phyloP scores from a whole-genome alignment of 2,797 vertebrate species.

The Picus viridis region DNA sequence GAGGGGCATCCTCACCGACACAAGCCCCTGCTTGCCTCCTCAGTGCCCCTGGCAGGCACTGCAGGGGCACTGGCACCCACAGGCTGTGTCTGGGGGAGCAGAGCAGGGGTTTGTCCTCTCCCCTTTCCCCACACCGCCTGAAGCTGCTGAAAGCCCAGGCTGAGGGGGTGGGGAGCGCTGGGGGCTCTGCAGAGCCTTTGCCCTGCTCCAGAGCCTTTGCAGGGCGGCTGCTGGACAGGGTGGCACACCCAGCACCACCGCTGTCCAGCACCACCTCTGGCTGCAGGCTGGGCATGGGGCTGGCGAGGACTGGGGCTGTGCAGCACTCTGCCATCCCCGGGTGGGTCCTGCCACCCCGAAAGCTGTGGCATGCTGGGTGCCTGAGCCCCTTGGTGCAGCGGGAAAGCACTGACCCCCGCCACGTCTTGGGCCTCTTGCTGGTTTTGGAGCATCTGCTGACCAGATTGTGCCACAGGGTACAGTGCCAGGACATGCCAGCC shows the following conservation, averaged over 20 bases:
- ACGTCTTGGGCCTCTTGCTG: background rate
- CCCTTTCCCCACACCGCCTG: constrained; percentile 39
- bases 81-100: background rate
- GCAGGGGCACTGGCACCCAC: constrained; percentile 22
- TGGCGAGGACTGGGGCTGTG: fast-evolving
- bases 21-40: background rate
- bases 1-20: background rate
- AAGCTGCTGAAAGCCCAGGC: constrained; percentile 62
- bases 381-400: background rate
- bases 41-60: fast-evolving
- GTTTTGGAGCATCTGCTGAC: constrained; percentile 22
- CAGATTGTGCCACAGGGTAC: background rate
- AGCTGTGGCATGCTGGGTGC: fast-evolving
- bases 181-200: constrained; percentile 41
- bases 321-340: background rate
- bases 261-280: background rate
- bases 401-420: background rate
- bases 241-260: background rate
- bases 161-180: constrained; percentile 59
- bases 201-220: constrained; percentile 27
- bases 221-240: background rate
- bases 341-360: background rate
- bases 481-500: constrained; percentile 23
- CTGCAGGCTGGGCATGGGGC: background rate
- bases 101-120: constrained; percentile 56